Evolutionary conservation across 2,888 invertebrate genomes (phyloP).

Genomic region (Myopa tessellatipennis): DNA sequence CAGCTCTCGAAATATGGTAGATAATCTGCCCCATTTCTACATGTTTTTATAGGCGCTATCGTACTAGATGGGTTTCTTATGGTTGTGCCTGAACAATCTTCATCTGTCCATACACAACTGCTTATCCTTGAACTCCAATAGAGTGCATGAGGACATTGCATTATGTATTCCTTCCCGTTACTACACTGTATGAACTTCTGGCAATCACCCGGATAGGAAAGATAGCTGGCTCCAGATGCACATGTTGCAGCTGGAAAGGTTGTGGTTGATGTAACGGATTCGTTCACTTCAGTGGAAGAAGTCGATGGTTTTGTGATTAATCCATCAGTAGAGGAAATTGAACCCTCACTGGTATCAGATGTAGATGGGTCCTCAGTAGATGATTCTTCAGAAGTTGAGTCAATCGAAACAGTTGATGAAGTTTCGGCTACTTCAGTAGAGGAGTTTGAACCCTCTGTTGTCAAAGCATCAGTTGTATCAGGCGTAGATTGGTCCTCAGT

Average conservation of each 20-base stretch:
- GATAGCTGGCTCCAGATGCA: constrained; percentile 42
- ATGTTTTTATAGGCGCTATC: constrained; percentile 1
- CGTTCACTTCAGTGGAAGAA: background rate
- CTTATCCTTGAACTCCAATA: constrained; percentile 52
- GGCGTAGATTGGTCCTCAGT: background rate
- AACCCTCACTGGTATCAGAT: background rate
- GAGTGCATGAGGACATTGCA: constrained; percentile 53
- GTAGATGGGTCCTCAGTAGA: background rate
- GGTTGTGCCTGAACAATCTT: constrained; percentile 3
- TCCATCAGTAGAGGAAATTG: background rate
- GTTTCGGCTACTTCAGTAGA: background rate
- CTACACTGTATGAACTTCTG: constrained; percentile 59
- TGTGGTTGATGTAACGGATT: background rate
- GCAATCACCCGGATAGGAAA: constrained; percentile 59
- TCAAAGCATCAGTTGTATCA: background rate
- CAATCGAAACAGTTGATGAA: background rate
- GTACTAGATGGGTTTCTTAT: background rate
- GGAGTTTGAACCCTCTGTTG: background rate
- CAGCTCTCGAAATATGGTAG: constrained; percentile 45
- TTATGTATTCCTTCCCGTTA: constrained; percentile 50
- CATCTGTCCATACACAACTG: constrained; percentile 19
- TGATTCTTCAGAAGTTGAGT: background rate
- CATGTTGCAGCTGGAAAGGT: background rate
- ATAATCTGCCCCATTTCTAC: constrained; percentile 26
- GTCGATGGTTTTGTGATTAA: background rate